phyloP scores from a whole-genome alignment of 2,797 vertebrate genomes.

The Emys orbicularis region DNA sequence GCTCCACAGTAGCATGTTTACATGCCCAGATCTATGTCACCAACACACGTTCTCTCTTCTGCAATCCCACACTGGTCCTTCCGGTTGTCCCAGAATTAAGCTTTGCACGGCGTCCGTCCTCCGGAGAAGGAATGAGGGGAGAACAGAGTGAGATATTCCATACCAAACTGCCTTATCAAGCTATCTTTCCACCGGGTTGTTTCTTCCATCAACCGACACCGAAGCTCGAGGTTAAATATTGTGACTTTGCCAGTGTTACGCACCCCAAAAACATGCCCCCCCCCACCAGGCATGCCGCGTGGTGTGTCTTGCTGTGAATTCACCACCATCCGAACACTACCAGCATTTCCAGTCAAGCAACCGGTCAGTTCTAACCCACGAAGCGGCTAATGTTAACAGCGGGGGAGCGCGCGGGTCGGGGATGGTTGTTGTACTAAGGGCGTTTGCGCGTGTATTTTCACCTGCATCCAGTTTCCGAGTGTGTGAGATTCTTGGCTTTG shows the following conservation, averaged over 20 bases:
- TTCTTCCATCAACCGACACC: background rate
- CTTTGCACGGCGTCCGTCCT: background rate
- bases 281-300: background rate
- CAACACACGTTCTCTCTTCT: background rate
- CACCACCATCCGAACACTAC: background rate
- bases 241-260: background rate
- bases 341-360: background rate
- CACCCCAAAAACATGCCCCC: background rate
- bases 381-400: background rate
- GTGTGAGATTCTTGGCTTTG: constrained; percentile 11
- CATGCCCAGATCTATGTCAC: background rate
- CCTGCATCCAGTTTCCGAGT: background rate
- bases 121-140: background rate
- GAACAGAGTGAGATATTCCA: background rate
- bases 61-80: background rate
- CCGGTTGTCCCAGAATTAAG: background rate
- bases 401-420: background rate
- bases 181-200: background rate
- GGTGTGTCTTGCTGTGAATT: background rate
- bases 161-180: background rate
- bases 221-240: background rate
- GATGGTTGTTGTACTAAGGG: background rate
- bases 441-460: background rate
- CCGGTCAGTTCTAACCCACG: background rate
- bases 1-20: background rate